phyloP scores from a whole-genome alignment of 1,140 invertebrate genomes.

The Diorhabda elongata region DNA sequence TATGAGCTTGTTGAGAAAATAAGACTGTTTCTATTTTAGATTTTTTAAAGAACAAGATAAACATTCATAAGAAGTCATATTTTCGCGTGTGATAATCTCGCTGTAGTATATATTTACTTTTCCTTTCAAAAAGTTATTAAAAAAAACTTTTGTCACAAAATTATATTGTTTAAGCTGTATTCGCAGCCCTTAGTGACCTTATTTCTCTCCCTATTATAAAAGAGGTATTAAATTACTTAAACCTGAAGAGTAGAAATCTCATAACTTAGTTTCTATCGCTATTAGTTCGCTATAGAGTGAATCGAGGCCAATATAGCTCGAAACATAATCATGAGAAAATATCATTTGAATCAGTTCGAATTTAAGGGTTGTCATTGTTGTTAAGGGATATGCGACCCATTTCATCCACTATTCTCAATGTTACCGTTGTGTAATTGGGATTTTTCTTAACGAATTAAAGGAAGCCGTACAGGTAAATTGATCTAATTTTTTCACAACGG shows the following conservation, averaged over 20 bases:
- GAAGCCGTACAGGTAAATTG: constrained; percentile 27
- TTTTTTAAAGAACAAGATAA: too few relatives aligned
- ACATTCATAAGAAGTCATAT: too few relatives aligned
- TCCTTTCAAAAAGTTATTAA: too few relatives aligned
- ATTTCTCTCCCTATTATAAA: constrained; percentile 32
- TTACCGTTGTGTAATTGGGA: constrained; percentile 28
- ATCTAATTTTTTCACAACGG: constrained; percentile 23
- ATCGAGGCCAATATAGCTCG: constrained; percentile 13
- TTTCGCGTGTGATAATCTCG: too few relatives aligned
- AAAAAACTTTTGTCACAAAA: too few relatives aligned
- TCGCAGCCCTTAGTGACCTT: constrained; percentile 25
- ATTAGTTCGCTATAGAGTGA: constrained; percentile 9
- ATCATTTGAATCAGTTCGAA: constrained; percentile 37
- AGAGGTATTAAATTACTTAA: constrained; percentile 39
- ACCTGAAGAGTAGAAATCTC: constrained; percentile 30
- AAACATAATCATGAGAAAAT: constrained; percentile 35
- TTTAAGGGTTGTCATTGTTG: constrained; percentile 40
- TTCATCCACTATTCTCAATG: constrained; percentile 24
- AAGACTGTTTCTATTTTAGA: too few relatives aligned
- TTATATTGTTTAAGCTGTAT: too few relatives aligned
- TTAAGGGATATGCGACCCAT: constrained; percentile 31
- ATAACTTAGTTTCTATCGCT: constrained; percentile 27
- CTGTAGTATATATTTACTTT: too few relatives aligned
- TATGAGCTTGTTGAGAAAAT: too few relatives aligned
- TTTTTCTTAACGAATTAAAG: constrained; percentile 31